Evolutionary conservation across 2,888 invertebrate species (phyloP).

Genomic region (Perdita meconis): DNA sequence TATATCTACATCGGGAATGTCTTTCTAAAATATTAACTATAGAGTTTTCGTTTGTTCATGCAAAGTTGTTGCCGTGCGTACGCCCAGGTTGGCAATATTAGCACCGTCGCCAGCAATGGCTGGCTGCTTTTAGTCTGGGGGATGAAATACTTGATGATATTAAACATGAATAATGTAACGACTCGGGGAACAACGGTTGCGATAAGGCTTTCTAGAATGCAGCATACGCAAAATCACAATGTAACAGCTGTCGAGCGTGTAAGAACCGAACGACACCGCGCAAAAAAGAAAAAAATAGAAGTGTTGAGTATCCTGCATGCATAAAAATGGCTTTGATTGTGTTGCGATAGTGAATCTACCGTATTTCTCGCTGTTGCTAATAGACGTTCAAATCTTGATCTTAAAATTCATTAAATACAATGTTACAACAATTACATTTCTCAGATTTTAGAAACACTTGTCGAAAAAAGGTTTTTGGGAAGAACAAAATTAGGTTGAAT

Average conservation of each 20-base stretch:
- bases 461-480: neutral
- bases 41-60: conserved; percentile 49
- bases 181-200: conserved; percentile 58
- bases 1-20: too few species aligned
- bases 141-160: conserved; percentile 82
- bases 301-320: neutral
- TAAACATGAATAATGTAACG: conserved; percentile 84
- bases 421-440: too few species aligned
- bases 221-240: conserved; percentile 66
- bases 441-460: too few species aligned
- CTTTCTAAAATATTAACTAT: neutral
- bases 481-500: neutral
- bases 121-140: conserved; percentile 73
- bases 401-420: too few species aligned
- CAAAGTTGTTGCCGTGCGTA: conserved; percentile 56
- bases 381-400: too few species aligned
- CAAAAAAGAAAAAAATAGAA: neutral
- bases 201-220: conserved; percentile 64
- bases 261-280: neutral
- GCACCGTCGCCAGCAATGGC: conserved; percentile 71
- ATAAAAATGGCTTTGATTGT: neutral
- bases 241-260: conserved; percentile 52
- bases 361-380: too few species aligned
- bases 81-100: conserved; percentile 71
- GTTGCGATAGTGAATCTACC: too few species aligned